Percentiles rank a stretch among this genome's conserved stretches.
phyloP scores from a whole-genome alignment of 2,113 vertebrate genomes.

The Variabilichromis moorii region DNA sequence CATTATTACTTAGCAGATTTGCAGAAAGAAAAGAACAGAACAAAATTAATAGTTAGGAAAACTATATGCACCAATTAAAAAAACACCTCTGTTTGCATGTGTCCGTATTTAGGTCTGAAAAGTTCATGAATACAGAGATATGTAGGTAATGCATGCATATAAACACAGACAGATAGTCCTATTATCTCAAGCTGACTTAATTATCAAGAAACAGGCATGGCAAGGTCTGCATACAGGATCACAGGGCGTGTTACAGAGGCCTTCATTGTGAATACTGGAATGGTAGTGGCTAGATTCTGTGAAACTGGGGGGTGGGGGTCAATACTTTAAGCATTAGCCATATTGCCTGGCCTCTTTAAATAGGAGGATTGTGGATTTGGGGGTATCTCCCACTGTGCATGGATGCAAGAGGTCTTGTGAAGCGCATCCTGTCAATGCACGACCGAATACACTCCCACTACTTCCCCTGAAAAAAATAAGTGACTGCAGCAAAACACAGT shows the following conservation, averaged over 20 bases:
- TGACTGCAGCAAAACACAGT: background rate
- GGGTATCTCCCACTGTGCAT: constrained; percentile 16
- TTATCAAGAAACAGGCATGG: background rate
- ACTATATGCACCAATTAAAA: background rate
- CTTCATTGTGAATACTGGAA: constrained; percentile 1
- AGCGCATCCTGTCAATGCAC: background rate
- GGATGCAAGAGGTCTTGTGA: background rate
- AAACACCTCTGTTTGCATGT: background rate
- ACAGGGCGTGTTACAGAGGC: background rate
- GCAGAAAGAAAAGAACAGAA: background rate
- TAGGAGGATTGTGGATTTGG: constrained; percentile 24
- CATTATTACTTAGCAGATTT: background rate
- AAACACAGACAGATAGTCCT: constrained; percentile 29
- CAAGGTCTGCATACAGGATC: background rate
- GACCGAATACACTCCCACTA: background rate
- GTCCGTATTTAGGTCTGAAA: background rate
- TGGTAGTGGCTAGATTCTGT: constrained; percentile 17
- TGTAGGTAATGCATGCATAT: background rate
- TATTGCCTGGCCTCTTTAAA: constrained; percentile 42
- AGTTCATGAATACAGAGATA: background rate
- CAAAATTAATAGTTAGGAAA: background rate
- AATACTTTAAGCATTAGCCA: constrained; percentile 42
- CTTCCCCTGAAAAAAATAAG: background rate
- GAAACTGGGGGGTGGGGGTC: background rate
- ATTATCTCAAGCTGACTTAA: constrained; percentile 41